Conservation (phyloP, 2,797 vertebrate genomes). For the Eptatretus atami region DNA sequence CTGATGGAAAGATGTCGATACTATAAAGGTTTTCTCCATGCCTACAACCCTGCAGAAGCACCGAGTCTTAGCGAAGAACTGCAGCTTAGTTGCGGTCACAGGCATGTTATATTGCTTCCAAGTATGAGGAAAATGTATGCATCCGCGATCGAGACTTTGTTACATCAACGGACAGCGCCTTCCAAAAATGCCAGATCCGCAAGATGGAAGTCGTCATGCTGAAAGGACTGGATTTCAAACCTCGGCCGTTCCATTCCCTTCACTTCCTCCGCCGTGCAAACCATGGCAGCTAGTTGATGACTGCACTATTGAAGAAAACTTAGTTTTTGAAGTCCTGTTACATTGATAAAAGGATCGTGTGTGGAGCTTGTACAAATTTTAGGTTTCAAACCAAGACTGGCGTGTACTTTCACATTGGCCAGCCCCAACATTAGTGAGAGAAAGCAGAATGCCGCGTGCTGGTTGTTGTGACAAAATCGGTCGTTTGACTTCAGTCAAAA, state of each 20-base stretch:
- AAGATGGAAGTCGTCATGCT: constrained; percentile 52
- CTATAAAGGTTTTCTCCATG: too few relatives aligned
- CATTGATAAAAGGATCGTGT: too few relatives aligned
- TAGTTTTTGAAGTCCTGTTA: too few relatives aligned
- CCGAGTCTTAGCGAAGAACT: constrained; percentile 19
- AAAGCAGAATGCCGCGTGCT: too few relatives aligned
- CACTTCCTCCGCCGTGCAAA: constrained; percentile 65
- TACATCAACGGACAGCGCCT: constrained; percentile 68
- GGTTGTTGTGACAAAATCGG: too few relatives aligned
- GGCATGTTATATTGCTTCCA: constrained; percentile 53
- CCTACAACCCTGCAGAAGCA: not conserved
- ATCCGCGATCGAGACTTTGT: constrained; percentile 48
- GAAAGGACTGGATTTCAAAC: constrained; percentile 30
- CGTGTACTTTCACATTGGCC: too few relatives aligned
- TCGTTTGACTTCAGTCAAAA: too few relatives aligned
- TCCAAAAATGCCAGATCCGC: constrained; percentile 31
- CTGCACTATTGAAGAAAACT: too few relatives aligned
- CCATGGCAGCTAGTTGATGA: constrained; percentile 44
- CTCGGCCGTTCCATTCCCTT: constrained; percentile 45
- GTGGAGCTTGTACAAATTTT: too few relatives aligned
- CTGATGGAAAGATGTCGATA: too few relatives aligned
- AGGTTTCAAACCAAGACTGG: too few relatives aligned
- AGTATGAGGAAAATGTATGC: constrained; percentile 62
- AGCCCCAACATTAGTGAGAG: too few relatives aligned
- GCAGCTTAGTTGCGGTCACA: constrained; percentile 53